Evolutionary conservation across 2,888 invertebrate genomes (phyloP), one percentile per base, ranked within the genome.

Genomic region (Agrenia bidenticulata): DNA sequence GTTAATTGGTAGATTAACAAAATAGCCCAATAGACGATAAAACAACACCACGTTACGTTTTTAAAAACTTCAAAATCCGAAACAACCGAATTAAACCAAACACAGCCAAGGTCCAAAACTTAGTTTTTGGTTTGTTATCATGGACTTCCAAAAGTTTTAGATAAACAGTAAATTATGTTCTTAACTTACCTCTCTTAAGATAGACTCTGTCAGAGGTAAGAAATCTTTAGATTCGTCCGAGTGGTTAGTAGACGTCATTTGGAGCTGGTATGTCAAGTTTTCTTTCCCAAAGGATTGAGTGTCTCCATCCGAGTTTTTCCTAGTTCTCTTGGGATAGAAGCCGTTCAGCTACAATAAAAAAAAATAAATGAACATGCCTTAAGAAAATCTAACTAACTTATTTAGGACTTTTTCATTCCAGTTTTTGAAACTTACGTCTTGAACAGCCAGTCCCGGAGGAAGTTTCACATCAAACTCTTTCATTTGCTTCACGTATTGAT

Each of bases 391-490:
- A 15, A 45, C 5, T 59, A 15, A 39, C n/a, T n/a, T n/a, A n/a
- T n/a, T n/a, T n/a, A n/a, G n/a, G n/a, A n/a, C n/a, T n/a, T n/a
- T n/a, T n/a, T n/a, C n/a, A n/a, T n/a, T n/a, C n/a, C n/a, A 32
- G 11, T 32, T 32, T 45, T 45, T 45, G 19, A 5, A 45, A 45
- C 76, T 78, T 74, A 80, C 80, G 77, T 80, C 80, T 49, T 81
- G 79, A 1, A 80, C 79, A 19, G 80, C 84, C 64, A 89, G 79
- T 2, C 88, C 88, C 55, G 85, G 85, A 23, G 89, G 89, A 68
- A 89, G 79, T 74, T 86, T 86, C 15, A 87, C 85, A 77, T 86
- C 85, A 24, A 89, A 86, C 74, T 88, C 85, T 77, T 84, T 83
- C 86, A 88, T 88, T 74, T 82, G 84, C 77, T 84, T 84, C 76